These are phyloP conservation scores for Moxostoma hubbsi DNA, from an alignment of 2,797 vertebrate genomes.

Conservation along the genomic window DNA sequence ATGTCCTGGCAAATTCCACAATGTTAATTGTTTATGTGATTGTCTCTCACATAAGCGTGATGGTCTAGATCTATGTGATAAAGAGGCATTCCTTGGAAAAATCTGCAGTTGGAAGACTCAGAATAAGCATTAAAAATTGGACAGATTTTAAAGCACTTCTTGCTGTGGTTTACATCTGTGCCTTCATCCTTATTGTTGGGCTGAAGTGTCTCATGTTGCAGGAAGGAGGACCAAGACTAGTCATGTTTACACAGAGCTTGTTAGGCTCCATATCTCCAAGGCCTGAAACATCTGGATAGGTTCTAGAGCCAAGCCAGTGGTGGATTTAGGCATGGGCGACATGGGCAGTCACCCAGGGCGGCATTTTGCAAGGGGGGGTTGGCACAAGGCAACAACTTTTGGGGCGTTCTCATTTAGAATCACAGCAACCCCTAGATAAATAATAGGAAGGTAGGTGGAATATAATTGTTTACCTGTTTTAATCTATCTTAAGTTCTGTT, in stretches of 20 bases:
- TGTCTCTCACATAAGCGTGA: constrained; percentile 15
- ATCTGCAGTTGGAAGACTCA: neutral
- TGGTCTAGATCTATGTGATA: constrained; percentile 20
- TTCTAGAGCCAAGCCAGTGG: constrained; percentile 53
- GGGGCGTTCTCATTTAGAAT: too few relatives aligned
- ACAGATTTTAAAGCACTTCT: neutral
- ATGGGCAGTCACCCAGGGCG: too few relatives aligned
- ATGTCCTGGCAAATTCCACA: constrained; percentile 51
- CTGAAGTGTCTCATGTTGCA: constrained; percentile 8
- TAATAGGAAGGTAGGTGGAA: too few relatives aligned
- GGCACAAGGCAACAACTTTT: too few relatives aligned
- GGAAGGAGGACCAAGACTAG: constrained; percentile 46
- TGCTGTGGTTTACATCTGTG: constrained; percentile 14
- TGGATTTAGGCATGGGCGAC: too few relatives aligned
- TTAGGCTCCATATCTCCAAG: constrained; percentile 64
- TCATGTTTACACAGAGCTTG: constrained; percentile 68
- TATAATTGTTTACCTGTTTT: too few relatives aligned
- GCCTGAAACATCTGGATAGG: constrained; percentile 68
- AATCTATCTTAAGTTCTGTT: too few relatives aligned
- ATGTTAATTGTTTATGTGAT: constrained; percentile 54
- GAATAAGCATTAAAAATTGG: constrained; percentile 9
- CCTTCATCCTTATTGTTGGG: constrained; percentile 5
- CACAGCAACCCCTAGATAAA: too few relatives aligned
- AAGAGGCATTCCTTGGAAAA: constrained; percentile 7
- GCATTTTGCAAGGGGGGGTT: too few relatives aligned